Evolutionary conservation across 2,888 invertebrate species (phyloP).

Genomic region (Agrypnus murinus): DNA sequence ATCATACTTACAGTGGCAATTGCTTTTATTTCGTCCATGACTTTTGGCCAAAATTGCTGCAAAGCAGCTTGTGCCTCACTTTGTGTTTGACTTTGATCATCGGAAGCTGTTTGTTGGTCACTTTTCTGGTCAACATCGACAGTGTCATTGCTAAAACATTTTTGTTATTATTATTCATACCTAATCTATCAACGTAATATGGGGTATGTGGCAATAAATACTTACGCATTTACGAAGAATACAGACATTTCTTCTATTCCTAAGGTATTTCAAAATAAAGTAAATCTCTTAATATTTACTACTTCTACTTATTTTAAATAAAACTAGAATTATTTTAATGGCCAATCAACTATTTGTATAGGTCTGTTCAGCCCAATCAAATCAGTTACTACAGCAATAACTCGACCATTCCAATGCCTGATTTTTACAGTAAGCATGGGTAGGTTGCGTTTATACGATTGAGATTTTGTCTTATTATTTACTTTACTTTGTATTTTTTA

Average conservation of each 20-base stretch:
- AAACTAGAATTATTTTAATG: conserved; percentile 30
- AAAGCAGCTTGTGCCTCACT: conserved; percentile 82
- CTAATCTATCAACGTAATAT: no score
- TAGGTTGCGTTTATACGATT: no score
- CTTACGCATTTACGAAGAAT: conserved; percentile 84
- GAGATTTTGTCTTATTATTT: no score
- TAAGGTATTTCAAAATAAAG: not conserved
- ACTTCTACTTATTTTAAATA: conserved; percentile 29
- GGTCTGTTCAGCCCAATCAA: conserved; percentile 57
- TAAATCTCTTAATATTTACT: not conserved
- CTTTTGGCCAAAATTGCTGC: conserved; percentile 88
- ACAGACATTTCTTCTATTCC: conserved; percentile 74
- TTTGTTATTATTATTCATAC: conserved; percentile 1
- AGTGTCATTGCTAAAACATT: conserved; percentile 53
- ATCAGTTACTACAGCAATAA: conserved; percentile 50
- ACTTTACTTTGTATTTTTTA: no score
- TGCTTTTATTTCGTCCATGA: conserved; percentile 85
- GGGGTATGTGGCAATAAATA: conserved; percentile 58
- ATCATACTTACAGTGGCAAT: conserved; percentile 79
- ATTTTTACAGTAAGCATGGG: no score
- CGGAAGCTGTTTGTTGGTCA: conserved; percentile 61
- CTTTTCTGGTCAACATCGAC: conserved; percentile 65
- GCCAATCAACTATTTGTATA: conserved; percentile 47
- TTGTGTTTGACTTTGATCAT: conserved; percentile 70
- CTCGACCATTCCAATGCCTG: conserved; percentile 30